Base-by-base conservation (phyloP, 1,140 invertebrate species). In the Portunus trituberculatus region DNA sequence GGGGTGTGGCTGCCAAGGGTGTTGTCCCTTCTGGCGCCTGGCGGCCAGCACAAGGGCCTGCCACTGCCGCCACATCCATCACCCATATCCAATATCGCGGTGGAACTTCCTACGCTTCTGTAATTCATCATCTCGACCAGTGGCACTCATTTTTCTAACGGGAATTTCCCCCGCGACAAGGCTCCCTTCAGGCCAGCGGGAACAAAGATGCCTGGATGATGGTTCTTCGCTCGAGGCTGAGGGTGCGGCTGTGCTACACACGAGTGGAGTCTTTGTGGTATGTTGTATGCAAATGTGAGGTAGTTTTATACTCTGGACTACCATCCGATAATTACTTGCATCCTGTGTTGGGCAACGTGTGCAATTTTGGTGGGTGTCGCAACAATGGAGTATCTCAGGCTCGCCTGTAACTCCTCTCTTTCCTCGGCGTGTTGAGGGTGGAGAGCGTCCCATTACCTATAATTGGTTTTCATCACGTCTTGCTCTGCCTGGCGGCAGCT, bases 61-160 rank as follows among this genome's bases (percentile, higher is more conserved):
- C 67, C 52, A 59, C 39, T 39, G 39, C 39, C 52, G 52, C 67
- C 67, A 76, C 67, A 76, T 76, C 67, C 67, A 76, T 76, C 67
- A 76, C 67, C 67, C 67, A 25, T 76, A 76, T 76, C 67, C 67
- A 76, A 76, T 76, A 76, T 76, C 6, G 12, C 52, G 52, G 12
- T 59, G 25, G 67, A 76, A 76, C 67, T 76, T 76, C 67, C 67
- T 25, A 76, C 67, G 67, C 67, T 76, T 76, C 20, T 20, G 67
- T 76, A 76, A 76, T 76, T n/a, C 67, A 76, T 76, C 67, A 76
- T 76, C 67, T 76, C 20, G 67, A 76, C 20, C 67, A n/a, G 67
- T n/a, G 67, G 67, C 67, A 76, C 12, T 76, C 67, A 76, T 76
- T 76, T n/a, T 76, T n/a, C 67, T 76, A 76, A 20, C 67, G 67